phyloP scores from a whole-genome alignment of 2,113 vertebrate genomes.

The Protomyctophum bolini region DNA sequence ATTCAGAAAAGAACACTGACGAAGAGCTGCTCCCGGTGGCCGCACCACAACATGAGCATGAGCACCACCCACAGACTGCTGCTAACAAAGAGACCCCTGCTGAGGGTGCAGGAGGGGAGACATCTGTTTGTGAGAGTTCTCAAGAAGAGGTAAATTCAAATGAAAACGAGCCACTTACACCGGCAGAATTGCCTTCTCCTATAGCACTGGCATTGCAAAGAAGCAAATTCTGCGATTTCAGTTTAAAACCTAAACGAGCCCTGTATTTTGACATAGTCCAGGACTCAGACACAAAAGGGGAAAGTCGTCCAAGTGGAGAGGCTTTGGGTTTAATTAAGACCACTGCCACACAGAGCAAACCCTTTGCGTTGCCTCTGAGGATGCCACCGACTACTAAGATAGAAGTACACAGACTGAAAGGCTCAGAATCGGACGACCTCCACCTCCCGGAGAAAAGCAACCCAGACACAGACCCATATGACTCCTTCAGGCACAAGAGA shows the following conservation, averaged over 20 bases:
- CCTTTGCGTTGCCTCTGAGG: constrained; percentile 83
- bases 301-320: not conserved
- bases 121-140: constrained; percentile 1
- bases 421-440: not conserved
- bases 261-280: constrained; percentile 46
- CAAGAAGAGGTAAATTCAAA: not conserved
- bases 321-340: not conserved
- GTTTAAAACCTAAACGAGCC: constrained; percentile 33
- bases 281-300: not conserved
- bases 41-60: not conserved
- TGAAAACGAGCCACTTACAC: not conserved
- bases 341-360: constrained; percentile 73
- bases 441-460: not conserved
- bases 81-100: not conserved
- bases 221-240: constrained; percentile 8
- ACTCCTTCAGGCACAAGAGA: constrained; percentile 46
- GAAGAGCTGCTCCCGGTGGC: not conserved
- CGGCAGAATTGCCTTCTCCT: constrained; percentile 5
- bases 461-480: not conserved
- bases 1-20: not conserved
- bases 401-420: constrained; percentile 37
- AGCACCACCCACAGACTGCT: constrained; percentile 27
- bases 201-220: constrained; percentile 57
- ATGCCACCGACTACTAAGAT: constrained; percentile 49
- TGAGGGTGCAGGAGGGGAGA: not conserved